Base-by-base conservation (phyloP, 1,140 invertebrate genomes). In the Pollicipes pollicipes region DNA sequence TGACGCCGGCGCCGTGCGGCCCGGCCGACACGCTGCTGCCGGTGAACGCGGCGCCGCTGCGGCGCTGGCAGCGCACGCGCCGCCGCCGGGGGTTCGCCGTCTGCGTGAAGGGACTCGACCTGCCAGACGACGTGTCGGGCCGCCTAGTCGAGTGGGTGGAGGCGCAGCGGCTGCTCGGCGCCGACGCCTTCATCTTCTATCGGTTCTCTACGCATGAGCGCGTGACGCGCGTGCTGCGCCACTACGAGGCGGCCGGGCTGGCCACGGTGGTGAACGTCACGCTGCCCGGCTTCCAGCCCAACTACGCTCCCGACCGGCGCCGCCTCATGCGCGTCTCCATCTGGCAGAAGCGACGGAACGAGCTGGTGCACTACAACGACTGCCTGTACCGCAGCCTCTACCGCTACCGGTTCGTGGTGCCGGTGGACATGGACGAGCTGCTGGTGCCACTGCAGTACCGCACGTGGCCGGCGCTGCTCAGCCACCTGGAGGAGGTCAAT, bases 351-450 rank as follows among this genome's bases (percentile, higher is more conserved):
- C 81, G 94, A 24, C 91, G 95, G 77, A 94, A 96, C 80, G 94
- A 97, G 79, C 83, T 97, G 67, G 94, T 97, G 74, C 93, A 94
- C 0, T 97, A 97, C 82, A 97, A 97, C 80, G 95, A 97, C 78
- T 97, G 95, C 77, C 83, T 97, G 16, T 97, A 97, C 80, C 89
- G 93, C 76, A 90, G 95, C 78, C 85, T 95, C 80, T 95, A 95
- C 77, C 83, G 87, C 66, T 75, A 71, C 69, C 71, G 74, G n/a
- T 75, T 72, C 70, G 70, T 75, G 28, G 32, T 75, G 28, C 74
- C 74, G 27, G 37, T 75, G 58, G 74, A 75, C 68, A 68, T 73
- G 37, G 74, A 75, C 71, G 74, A 75, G 71, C 70, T 73, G 26
- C 69, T 73, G 17, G 93, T 97, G 87, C 95, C 94, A 2, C 81